phyloP scores from a whole-genome alignment of 2,888 invertebrate genomes.

The Masnerella sp. region DNA sequence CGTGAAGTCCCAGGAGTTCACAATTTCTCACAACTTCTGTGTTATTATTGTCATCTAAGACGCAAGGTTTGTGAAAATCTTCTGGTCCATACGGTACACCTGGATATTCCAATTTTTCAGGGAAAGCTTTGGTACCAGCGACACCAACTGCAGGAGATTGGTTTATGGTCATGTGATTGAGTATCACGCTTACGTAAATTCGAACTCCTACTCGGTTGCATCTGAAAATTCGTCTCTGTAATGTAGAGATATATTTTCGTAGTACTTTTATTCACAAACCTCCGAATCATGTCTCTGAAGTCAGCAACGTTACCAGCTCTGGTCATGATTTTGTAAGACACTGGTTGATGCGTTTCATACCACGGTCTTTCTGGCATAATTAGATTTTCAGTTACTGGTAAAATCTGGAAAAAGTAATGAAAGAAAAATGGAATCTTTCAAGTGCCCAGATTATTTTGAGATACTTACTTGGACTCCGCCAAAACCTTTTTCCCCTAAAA shows the following conservation, averaged over 20 bases:
- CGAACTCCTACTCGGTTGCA: conserved; percentile 74
- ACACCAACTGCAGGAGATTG: conserved; percentile 79
- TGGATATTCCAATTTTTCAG: conserved; percentile 76
- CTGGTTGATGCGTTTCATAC: conserved; percentile 86
- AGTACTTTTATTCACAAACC: no score
- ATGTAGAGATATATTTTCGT: no score
- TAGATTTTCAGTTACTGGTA: conserved; percentile 81
- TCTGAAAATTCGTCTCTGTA: no score
- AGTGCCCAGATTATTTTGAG: no score
- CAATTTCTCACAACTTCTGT: conserved; percentile 78
- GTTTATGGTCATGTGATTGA: conserved; percentile 87
- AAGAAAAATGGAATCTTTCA: no score
- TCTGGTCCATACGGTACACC: conserved; percentile 73
- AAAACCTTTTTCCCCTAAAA: conserved; percentile 85
- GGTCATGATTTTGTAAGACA: conserved; percentile 86
- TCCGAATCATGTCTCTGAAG: conserved; percentile 85
- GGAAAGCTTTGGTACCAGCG: conserved; percentile 80
- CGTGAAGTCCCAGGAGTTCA: conserved; percentile 78
- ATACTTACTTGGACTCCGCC: conserved; percentile 87
- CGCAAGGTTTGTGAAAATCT: conserved; percentile 76
- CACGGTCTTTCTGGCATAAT: conserved; percentile 68
- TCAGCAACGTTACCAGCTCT: conserved; percentile 87
- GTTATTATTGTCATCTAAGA: conserved; percentile 76
- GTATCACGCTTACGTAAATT: conserved; percentile 86
- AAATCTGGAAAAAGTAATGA: no score